phyloP scores from a whole-genome alignment of 1,140 invertebrate genomes.

The Vanessa tameamea region DNA sequence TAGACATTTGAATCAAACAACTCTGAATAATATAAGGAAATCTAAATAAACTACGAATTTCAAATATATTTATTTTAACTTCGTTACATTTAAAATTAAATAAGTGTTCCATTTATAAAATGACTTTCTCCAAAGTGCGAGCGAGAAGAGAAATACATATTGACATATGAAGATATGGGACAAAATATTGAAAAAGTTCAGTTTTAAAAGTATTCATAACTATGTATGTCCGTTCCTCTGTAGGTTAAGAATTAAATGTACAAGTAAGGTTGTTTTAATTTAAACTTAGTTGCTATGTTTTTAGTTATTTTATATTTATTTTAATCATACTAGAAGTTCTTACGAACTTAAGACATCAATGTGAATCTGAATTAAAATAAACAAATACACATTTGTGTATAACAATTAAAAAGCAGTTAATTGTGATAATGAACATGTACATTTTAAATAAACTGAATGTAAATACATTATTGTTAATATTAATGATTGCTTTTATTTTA shows the following conservation, averaged over 20 bases:
- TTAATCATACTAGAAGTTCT: constrained; percentile 8
- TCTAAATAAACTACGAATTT: too few relatives aligned
- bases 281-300: constrained; percentile 15
- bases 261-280: constrained; percentile 30
- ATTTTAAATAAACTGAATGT: constrained; percentile 37
- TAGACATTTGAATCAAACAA: too few relatives aligned
- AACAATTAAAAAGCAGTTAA: constrained; percentile 33
- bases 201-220: background rate
- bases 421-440: constrained; percentile 40
- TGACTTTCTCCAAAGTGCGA: too few relatives aligned
- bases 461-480: constrained; percentile 38
- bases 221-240: constrained; percentile 25
- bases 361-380: constrained; percentile 11
- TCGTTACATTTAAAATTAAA: too few relatives aligned
- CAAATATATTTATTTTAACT: too few relatives aligned
- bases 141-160: too few relatives aligned
- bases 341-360: background rate
- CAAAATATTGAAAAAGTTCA: background rate
- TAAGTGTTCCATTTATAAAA: too few relatives aligned
- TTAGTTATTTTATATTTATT: constrained; percentile 26
- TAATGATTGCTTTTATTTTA: constrained; percentile 11
- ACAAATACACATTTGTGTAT: constrained; percentile 10
- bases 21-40: too few relatives aligned
- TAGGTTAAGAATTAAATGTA: constrained; percentile 13
- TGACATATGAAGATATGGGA: background rate